Conservation (phyloP, 2,113 vertebrate genomes). For the Ardeotis arabs region DNA sequence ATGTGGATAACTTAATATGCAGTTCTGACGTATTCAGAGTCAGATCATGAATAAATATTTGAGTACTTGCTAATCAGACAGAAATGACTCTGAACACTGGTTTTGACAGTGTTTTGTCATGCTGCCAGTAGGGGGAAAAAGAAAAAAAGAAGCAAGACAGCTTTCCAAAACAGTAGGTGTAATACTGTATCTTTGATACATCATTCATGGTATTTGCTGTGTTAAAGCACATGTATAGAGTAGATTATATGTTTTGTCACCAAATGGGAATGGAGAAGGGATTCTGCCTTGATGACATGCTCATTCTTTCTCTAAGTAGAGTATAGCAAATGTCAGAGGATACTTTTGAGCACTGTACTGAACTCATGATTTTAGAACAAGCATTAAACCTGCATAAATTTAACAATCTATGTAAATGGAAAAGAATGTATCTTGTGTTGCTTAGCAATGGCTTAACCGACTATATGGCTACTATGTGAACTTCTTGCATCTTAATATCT, state of each 20-base stretch:
- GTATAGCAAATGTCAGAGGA: constrained; percentile 40
- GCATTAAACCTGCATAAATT: constrained; percentile 65
- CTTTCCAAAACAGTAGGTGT: constrained; percentile 65
- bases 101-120: constrained; percentile 70
- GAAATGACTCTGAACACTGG: constrained; percentile 52
- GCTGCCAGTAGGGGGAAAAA: constrained; percentile 58
- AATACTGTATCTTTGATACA: constrained; percentile 36
- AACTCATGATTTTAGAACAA: constrained; percentile 35
- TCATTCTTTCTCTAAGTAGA: constrained; percentile 53
- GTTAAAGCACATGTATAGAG: constrained; percentile 6
- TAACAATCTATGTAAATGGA: constrained; percentile 1
- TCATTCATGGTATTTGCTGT: constrained; percentile 58
- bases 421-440: constrained; percentile 38
- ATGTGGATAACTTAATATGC: constrained; percentile 41
- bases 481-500: constrained; percentile 50
- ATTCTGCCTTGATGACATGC: constrained; percentile 49
- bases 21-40: constrained; percentile 51
- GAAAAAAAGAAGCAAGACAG: constrained; percentile 11
- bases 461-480: neutral
- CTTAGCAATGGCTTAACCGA: constrained; percentile 31
- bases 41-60: constrained; percentile 73
- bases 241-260: constrained; percentile 57
- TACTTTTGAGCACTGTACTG: constrained; percentile 4
- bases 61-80: constrained; percentile 70
- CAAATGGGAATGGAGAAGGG: constrained; percentile 46